A percentile compares a stretch with the other conserved stretches of the same genome.
phyloP scores from a whole-genome alignment of 2,888 invertebrate genomes.

The Dysmachus trigonus region DNA sequence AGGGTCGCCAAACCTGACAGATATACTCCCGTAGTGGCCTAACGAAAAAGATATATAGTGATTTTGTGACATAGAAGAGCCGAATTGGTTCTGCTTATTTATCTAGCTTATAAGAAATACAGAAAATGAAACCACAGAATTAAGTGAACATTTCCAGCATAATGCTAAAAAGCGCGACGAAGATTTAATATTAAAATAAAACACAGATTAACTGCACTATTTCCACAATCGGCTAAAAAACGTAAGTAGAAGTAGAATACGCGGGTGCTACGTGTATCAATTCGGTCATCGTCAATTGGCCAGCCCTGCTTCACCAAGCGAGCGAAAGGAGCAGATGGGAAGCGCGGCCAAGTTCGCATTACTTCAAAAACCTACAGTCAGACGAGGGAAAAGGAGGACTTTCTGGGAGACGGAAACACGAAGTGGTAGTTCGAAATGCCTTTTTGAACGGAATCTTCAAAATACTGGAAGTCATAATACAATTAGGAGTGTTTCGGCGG shows the following conservation, averaged over 20 bases:
- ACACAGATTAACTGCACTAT: neutral
- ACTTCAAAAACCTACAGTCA: neutral
- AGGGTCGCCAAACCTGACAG: too few species aligned
- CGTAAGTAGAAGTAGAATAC: neutral
- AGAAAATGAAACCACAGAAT: too few species aligned
- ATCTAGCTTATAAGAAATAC: too few species aligned
- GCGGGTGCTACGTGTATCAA: neutral
- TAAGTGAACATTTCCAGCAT: too few species aligned
- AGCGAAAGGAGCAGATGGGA: neutral
- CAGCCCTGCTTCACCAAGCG: neutral
- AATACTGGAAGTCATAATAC: constrained; percentile 13
- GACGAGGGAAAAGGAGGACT: constrained; percentile 7
- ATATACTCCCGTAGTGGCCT: too few species aligned
- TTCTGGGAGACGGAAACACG: constrained; percentile 44
- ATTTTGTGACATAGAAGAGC: too few species aligned
- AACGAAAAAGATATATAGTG: too few species aligned
- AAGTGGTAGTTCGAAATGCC: constrained; percentile 41
- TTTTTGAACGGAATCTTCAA: constrained; percentile 28
- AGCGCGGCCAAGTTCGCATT: neutral
- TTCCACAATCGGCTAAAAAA: neutral
- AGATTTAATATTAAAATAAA: too few species aligned
- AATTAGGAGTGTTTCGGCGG: constrained; percentile 24
- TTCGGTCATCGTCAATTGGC: neutral
- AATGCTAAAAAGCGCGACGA: too few species aligned
- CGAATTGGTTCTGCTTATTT: too few species aligned